These are phyloP conservation scores for Nipponacmea schrenckii DNA, from an alignment of 2,888 invertebrate species.

Conservation along the genomic window DNA sequence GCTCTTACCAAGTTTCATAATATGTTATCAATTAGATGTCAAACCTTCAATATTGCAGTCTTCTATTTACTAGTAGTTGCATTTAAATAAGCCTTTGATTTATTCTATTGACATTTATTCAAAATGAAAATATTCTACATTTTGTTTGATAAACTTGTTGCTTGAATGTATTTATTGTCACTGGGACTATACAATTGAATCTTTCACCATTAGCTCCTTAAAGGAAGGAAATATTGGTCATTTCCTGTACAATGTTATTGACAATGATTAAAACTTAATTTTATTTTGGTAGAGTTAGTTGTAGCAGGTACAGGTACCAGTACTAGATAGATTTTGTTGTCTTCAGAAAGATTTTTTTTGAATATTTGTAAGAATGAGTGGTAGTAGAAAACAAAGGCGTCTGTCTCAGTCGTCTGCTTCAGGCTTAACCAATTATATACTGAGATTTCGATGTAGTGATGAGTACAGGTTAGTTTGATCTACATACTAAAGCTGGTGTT, in stretches of 20 bases:
- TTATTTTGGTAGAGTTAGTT: neutral
- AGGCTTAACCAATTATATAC: neutral
- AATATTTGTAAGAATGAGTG: neutral
- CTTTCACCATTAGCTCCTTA: neutral
- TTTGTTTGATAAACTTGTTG: too few relatives aligned
- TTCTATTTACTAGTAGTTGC: too few relatives aligned
- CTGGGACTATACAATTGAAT: too few relatives aligned
- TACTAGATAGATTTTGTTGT: too few relatives aligned
- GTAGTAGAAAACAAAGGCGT: neutral
- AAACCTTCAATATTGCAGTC: too few relatives aligned
- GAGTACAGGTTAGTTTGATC: conserved; percentile 3
- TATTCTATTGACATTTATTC: too few relatives aligned
- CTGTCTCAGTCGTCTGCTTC: neutral
- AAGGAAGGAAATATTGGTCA: conserved; percentile 6
- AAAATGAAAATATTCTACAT: too few relatives aligned
- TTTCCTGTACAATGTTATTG: neutral
- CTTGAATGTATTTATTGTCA: too few relatives aligned
- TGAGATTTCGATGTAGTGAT: neutral
- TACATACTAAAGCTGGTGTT: neutral
- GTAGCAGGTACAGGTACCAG: too few relatives aligned
- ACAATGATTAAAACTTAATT: neutral
- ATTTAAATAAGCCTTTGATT: too few relatives aligned
- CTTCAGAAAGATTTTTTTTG: neutral
- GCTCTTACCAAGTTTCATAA: too few relatives aligned
- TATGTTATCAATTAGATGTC: too few relatives aligned